Conservation (phyloP, 2,113 vertebrate genomes). For the Pachyramphus minor region DNA sequence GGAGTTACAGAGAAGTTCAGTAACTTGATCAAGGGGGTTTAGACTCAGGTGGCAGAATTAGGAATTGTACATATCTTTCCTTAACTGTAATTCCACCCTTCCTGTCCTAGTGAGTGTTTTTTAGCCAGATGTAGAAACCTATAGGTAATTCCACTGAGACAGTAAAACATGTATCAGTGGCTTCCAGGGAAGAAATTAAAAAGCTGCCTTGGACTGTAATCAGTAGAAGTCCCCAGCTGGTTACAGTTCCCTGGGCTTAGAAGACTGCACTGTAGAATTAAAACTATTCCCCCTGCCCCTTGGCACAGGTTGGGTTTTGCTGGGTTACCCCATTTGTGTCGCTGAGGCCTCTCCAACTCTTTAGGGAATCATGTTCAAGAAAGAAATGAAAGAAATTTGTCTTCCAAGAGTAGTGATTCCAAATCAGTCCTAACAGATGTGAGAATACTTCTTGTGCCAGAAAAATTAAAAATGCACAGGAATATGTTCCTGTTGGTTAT, state of each 20-base stretch:
- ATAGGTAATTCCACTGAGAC: neutral
- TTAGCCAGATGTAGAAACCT: neutral
- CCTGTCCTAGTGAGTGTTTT: neutral
- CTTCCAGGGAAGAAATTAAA: slow-evolving; percentile 2
- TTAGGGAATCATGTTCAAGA: neutral
- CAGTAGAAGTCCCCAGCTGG: neutral
- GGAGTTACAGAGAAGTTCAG: neutral
- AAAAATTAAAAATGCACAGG: slow-evolving; percentile 43
- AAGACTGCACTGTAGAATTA: neutral
- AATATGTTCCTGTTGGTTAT: slow-evolving; percentile 42
- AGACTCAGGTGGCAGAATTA: neutral
- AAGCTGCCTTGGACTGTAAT: neutral
- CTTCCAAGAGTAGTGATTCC: neutral
- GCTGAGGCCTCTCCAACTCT: neutral
- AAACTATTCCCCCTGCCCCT: neutral
- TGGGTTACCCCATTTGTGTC: neutral
- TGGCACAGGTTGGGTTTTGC: neutral
- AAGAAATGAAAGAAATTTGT: slow-evolving; percentile 13
- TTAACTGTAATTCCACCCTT: neutral
- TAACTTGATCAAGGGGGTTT: neutral
- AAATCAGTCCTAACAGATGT: slow-evolving; percentile 44
- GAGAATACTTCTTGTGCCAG: slow-evolving; percentile 29
- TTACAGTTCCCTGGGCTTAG: neutral
- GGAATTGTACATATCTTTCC: neutral
- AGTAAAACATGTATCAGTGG: neutral